Base-by-base conservation (phyloP, 2,113 vertebrate genomes). In the Percopsis transmontana region DNA sequence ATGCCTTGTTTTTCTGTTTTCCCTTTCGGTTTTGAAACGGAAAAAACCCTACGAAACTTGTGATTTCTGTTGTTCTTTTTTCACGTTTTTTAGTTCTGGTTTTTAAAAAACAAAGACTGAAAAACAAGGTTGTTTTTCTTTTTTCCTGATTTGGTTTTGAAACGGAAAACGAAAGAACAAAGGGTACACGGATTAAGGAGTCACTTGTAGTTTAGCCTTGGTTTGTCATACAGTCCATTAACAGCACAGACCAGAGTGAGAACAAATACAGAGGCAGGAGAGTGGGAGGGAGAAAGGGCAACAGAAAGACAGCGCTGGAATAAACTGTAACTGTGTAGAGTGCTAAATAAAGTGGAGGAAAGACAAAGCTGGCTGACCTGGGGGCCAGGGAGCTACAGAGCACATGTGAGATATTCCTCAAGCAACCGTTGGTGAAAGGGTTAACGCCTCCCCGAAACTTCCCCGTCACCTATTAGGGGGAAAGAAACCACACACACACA, bases 361-460 rank as follows among this genome's bases (percentile, higher is more conserved):
- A 21, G 18, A 38, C 47, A 15, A 24, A 55, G n/a, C 40, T 27
- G 58, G 47, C 66, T 66, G 80, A 99, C 97, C 97, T 96, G 68
- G 97, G 97, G 0, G 96, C 95, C 0, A 94, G 95, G 20, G 97
- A 97, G 77, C 96, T 97, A 81, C 97, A 99, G 15, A 99, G 95
- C 1, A 99, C 95, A 40, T 95, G 91, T 71, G 94, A 94, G 83
- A 97, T 93, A 0, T 99, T 99, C 80, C 89, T 96, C 82, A 89
- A 88, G 81, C 97, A 99, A 81, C 97, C 97, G 0, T 97, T 95
- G 72, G 96, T 99, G 87, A 99, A 99, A 48, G 97, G 97, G 79
- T 99, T 99, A 65, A 98, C 96, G 0, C 97, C 97, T 16, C 97
- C 97, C 0, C 96, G 93, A 87, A 99, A 99, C 90, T 99, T 99